Percentiles rank a stretch among this genome's conserved stretches.
phyloP scores from a whole-genome alignment of 2,797 vertebrate species.

The Rhynchonycteris naso region DNA sequence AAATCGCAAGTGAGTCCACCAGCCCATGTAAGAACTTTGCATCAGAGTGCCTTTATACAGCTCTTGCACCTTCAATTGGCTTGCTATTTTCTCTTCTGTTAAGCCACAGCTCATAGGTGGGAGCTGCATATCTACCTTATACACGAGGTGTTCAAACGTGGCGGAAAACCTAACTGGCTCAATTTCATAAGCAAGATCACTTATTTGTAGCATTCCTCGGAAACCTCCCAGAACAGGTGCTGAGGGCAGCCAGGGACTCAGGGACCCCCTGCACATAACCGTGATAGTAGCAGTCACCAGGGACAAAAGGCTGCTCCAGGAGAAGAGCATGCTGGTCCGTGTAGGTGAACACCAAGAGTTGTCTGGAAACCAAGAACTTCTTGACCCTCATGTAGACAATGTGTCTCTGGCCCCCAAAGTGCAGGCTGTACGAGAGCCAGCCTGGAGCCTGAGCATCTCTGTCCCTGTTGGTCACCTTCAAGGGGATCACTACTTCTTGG shows the following conservation, averaged over 20 bases:
- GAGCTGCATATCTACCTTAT: conserved; percentile 42
- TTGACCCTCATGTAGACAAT: conserved; percentile 74
- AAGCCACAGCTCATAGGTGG: conserved; percentile 60
- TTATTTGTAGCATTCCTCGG: conserved; percentile 75
- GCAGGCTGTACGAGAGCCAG: conserved; percentile 73
- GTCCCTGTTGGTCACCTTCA: conserved; percentile 56
- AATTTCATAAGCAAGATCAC: conserved; percentile 72
- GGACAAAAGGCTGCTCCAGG: conserved; percentile 77
- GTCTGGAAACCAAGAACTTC: conserved; percentile 67
- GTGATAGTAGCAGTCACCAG: conserved; percentile 81
- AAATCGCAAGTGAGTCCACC: neutral
- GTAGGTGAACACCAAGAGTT: conserved; percentile 81
- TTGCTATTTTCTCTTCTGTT: conserved; percentile 63
- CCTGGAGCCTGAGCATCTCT: neutral
- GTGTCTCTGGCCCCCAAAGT: conserved; percentile 70
- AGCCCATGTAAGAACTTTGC: neutral
- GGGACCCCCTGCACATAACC: conserved; percentile 78
- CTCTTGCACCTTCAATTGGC: conserved; percentile 45
- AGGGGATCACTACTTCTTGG: conserved; percentile 73
- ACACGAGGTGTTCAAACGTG: conserved; percentile 77
- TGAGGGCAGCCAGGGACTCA: conserved; percentile 78
- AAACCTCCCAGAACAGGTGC: conserved; percentile 81
- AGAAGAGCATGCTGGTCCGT: neutral
- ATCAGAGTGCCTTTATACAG: neutral
- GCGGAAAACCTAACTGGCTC: conserved; percentile 70